phyloP scores from a whole-genome alignment of 2,797 vertebrate species.

The Euphonia xanthogaster region DNA sequence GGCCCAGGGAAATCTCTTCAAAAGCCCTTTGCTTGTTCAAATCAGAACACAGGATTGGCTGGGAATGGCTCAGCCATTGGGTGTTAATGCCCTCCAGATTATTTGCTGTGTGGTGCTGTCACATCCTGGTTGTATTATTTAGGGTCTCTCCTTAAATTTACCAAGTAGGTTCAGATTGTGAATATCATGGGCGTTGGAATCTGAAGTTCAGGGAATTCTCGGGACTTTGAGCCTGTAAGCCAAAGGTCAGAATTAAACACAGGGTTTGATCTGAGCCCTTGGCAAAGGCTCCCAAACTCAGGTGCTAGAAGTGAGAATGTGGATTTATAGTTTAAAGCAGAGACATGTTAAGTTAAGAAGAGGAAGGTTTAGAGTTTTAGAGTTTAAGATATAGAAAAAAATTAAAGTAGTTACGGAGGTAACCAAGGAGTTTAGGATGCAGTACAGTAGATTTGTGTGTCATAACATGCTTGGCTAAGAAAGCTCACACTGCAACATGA shows the following conservation, averaged over 20 bases:
- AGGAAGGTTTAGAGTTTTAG: not conserved
- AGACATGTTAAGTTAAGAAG: not conserved
- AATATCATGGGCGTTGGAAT: not conserved
- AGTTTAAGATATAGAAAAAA: not conserved
- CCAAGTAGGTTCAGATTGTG: not conserved
- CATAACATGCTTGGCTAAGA: not conserved
- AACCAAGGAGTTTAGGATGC: not conserved
- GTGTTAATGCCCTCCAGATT: not conserved
- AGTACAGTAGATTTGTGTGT: not conserved
- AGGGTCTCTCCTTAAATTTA: not conserved
- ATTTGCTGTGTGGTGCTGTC: rapidly evolving
- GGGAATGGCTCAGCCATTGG: not conserved
- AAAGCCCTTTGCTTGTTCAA: not conserved
- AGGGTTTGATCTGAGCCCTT: not conserved
- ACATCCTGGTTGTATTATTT: not conserved
- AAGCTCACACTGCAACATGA: not conserved
- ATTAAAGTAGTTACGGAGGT: not conserved
- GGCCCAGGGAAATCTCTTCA: not conserved
- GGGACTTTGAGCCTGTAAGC: not conserved
- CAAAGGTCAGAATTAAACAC: not conserved
- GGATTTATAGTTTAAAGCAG: not conserved
- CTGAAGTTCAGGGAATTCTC: not conserved
- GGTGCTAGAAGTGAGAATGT: not conserved
- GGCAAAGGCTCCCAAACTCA: not conserved
- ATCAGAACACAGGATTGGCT: not conserved